Base-by-base conservation (phyloP, 2,113 vertebrate genomes). In the Cryptomyrus ogoouensis region DNA sequence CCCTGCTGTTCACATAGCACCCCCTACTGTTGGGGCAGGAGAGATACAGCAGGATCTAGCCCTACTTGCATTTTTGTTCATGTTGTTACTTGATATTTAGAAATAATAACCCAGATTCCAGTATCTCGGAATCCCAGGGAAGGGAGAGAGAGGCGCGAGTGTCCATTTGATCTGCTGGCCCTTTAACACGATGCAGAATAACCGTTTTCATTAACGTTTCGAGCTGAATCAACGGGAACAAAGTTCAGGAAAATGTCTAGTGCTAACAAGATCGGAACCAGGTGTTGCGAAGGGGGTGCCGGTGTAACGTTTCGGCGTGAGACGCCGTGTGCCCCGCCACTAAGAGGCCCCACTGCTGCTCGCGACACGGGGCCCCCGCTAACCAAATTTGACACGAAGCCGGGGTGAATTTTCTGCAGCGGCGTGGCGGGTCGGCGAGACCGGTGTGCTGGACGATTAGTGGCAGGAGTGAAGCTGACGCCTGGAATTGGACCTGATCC, bases 401-500 rank as follows among this genome's bases (percentile, higher is more conserved):
- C 84, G 50, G 52, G 87, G 66, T 27, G 27, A 80, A 53, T 47
- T 56, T 84, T 83, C 80, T 39, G 8, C n/a, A 10, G n/a, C 58
- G 47, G 50, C 58, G 44, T 70, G 86, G 87, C 88, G 39, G 90
- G 90, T 66, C 53, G 31, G 87, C 56, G 87, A 62, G 90, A 89
- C 83, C 46, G 50, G 88, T 89, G 90, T 87, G 89, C n/a, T 80
- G 42, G 50, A 47, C 62, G 88, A 83, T 90, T 89, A 88, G 74
- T 15, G 24, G 27, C 66, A 86, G 53, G 89, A 91, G 83, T 83
- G 80, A 90, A 83, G 80, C 87, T 27, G 87, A 66, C 90, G 83
- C 87, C 89, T 89, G 58, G 85, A 89, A 91, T 86, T 77, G 86
- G 87, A 74, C 89, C 52, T 39, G 62, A 74, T 52, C 56, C 49